Base-by-base conservation (phyloP, 2,113 vertebrate species). In the Camarhynchus parvulus region DNA sequence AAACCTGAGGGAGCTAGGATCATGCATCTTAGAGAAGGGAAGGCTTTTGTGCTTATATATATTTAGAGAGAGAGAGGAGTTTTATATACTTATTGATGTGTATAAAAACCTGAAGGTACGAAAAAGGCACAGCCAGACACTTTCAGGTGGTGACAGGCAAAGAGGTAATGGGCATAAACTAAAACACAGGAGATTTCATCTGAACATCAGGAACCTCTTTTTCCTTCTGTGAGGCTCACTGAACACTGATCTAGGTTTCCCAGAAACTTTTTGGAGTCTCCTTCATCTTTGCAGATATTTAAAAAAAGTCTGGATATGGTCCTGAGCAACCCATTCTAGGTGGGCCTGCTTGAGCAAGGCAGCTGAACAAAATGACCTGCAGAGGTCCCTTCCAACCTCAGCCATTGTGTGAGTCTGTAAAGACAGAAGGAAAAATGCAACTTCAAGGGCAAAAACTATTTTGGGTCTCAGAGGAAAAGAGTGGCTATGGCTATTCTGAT, bases 221-320 rank as follows among this genome's bases (percentile, higher is more conserved):
- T 55, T 61, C 66, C 35, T 46, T 3, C 56, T 37, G 8, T 50
- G 17, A 47, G 19, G 5, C 8, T 61, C 41, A 42, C 20, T 37
- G 44, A 83, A 30, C 16, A 24, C 46, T 37, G 35, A n/a, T 70
- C 6, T 37, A 31, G 7, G 11, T 52, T 83, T 91, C 61, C 30
- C 33, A 69, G 39, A 69, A 74, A 37, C 7, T 79, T 79, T 28
- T 33, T 52, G 20, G 11, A 64, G 11, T 66, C 13, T 15, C 27
- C 7, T 66, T 25, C 44, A 14, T 66, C 30, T 23, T 39, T 89
- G 52, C 7, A 74, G 23, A 24, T 64, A 64, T 2, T 6, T 6
- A 39, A 76, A 55, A 69, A 24, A 37, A 0, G 0, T 37, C 22
- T 61, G 49, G 4, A 33, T 5, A 0, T 27, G 25, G 16, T 41